Evolutionary conservation across 2,888 invertebrate genomes (phyloP), one percentile per base, ranked within the genome.

Genomic region (Geotrupes spiniger): DNA sequence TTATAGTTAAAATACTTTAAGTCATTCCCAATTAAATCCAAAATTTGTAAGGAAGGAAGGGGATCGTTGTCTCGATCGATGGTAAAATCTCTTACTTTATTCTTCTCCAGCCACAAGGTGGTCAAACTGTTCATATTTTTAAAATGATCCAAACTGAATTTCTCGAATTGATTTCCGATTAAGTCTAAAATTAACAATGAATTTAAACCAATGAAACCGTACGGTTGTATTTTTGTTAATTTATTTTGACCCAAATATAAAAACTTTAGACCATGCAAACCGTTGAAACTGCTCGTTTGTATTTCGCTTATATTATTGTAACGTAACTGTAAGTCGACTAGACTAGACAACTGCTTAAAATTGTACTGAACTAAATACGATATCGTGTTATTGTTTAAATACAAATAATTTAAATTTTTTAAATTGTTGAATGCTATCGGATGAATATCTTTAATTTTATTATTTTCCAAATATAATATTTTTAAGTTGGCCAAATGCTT

Each of bases 241-340:
- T 70, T 62, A 60, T 76, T 76, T 39, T 63, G 64, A 1, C 74
- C 71, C 43, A 75, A 60, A 56, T 72, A 63, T 12, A 75, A 54
- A 42, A 57, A 61, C 49, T 65, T 67, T 16, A 75, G 55, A 39
- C 66, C 65, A 17, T 60, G 64, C 50, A 75, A 45, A 3, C 72
- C 71, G 28, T 69, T 68, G 51, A 75, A 75, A n/a, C 71, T 64
- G 47, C 67, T 71, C 1, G 66, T 61, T 52, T 69, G 67, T 33
- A 75, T 69, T 51, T 64, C 67, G 15, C 50, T 57, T 45, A 75
- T 62, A 39, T 64, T 63, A 49, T 75, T 75, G 8, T 45, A 54
- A 2, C 72, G 61, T 52, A 75, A 57, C 51, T 72, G 68, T 47
- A 75, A 61, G 57, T 68, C 69, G 36, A 68, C 56, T 33, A 75